Evolutionary conservation across 2,888 invertebrate species (phyloP).

Genomic region (Limnephilus rhombicus): DNA sequence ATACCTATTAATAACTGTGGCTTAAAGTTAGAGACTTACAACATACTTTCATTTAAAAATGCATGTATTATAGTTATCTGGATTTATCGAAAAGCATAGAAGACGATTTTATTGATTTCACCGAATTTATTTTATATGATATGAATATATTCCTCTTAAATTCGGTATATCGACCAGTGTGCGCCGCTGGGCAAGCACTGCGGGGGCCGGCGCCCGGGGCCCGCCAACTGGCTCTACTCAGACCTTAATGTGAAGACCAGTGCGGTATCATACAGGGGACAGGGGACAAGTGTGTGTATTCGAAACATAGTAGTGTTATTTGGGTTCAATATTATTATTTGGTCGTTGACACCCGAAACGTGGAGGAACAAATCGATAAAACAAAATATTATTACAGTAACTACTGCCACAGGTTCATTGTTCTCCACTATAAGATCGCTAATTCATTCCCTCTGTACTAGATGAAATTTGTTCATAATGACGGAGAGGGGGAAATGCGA

Average conservation of each 20-base stretch:
- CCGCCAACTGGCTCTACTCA: neutral
- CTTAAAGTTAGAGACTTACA: too few species aligned
- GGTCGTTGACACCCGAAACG: neutral
- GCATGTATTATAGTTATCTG: too few species aligned
- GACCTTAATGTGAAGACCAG: neutral
- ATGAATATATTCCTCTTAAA: neutral
- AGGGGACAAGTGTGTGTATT: neutral
- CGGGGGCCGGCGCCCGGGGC: neutral
- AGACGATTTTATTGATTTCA: too few species aligned
- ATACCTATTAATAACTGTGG: too few species aligned
- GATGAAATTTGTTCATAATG: neutral
- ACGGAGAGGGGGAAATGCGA: neutral
- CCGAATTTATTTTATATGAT: too few species aligned
- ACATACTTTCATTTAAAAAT: too few species aligned
- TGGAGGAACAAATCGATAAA: neutral
- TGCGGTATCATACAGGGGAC: neutral
- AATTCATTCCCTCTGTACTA: neutral
- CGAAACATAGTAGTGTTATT: neutral
- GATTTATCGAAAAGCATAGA: too few species aligned
- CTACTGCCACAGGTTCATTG: neutral
- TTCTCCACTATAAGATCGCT: neutral
- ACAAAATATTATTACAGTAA: neutral
- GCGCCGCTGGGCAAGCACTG: neutral
- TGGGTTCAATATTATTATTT: neutral
- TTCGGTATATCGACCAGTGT: neutral